Evolutionary conservation across 2,113 vertebrate species (phyloP).

Genomic region (Eleginops maclovinus): DNA sequence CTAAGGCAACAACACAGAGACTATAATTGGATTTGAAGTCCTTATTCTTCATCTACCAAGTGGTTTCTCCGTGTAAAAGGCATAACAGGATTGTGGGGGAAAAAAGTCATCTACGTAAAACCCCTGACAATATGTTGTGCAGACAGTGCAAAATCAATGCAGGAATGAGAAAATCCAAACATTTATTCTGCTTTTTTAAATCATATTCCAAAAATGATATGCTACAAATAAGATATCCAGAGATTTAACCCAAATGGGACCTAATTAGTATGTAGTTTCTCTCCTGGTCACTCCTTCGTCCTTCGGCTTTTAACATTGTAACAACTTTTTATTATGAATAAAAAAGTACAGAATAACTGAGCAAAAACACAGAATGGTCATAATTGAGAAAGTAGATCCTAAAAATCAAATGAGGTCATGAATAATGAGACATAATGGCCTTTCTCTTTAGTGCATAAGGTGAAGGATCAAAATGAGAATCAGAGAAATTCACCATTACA

Average conservation of each 20-base stretch:
- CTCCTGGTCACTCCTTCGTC: not conserved
- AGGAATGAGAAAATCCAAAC: no score
- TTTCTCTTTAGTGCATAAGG: not conserved
- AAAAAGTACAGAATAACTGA: not conserved
- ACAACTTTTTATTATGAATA: not conserved
- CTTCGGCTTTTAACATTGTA: not conserved
- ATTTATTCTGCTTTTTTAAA: not conserved
- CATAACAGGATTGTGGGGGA: not conserved
- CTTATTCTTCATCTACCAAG: conserved; percentile 12
- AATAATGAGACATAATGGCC: no score
- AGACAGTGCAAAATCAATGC: not conserved
- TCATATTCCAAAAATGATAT: not conserved
- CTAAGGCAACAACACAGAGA: not conserved
- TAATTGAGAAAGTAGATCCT: not conserved
- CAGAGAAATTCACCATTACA: not conserved
- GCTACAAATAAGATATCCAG: not conserved
- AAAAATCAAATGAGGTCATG: not conserved
- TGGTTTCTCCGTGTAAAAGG: conserved; percentile 10
- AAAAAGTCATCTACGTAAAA: not conserved
- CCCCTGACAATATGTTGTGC: not conserved
- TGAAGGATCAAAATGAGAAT: not conserved
- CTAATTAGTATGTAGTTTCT: not conserved
- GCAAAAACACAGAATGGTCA: not conserved
- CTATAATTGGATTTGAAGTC: conserved; percentile 4
- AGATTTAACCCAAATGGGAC: not conserved